Evolutionary conservation across 2,113 vertebrate species (phyloP), one percentile per base, ranked within the genome.

Genomic region (Perccottus glenii): DNA sequence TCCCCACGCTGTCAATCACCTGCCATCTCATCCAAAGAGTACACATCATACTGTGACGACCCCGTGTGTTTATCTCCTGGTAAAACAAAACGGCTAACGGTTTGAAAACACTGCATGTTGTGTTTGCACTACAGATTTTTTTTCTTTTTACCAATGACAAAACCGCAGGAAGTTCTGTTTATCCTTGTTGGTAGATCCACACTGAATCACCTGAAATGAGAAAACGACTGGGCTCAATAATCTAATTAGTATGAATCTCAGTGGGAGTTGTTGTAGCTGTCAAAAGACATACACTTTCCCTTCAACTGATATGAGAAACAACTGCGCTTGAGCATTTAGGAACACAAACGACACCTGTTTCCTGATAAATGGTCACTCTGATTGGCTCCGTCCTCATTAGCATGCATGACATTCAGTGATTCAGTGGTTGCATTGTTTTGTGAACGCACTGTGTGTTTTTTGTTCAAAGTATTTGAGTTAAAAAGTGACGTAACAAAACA

Each of bases 1-100:
- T 87, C 83, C 56, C 84, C 86, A 89, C 58, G 85, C 78, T 35
- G 81, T 81, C 80, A 76, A 85, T 87, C 85, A 85, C 73, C 83
- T 67, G 82, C 77, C 89, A 90, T 88, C 82, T 78, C 85, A 90
- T 85, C 84, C 81, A 86, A 89, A 90, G 89, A 89, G 64, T 89
- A 88, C 84, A 90, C 89, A 51, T 85, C 89, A 83, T 84, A 89
- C 89, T 90, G 89, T 85, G 89, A 90, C 75, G 87, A 90, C 84
- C 84, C 89, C 66, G 75, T 85, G 78, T 90, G 89, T 89, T 88
- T 90, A 85, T 78, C 79, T 65, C 72, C 86, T 57, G 89, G 89
- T 90, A 90, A 90, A 73, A 49, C 48, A 50, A 42, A 77, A 67
- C 42, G 27, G 38, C 57, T 68, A 66, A 63, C 60, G 19, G 40